phyloP scores from a whole-genome alignment of 2,113 vertebrate species.

The Dasyurus viverrinus region DNA sequence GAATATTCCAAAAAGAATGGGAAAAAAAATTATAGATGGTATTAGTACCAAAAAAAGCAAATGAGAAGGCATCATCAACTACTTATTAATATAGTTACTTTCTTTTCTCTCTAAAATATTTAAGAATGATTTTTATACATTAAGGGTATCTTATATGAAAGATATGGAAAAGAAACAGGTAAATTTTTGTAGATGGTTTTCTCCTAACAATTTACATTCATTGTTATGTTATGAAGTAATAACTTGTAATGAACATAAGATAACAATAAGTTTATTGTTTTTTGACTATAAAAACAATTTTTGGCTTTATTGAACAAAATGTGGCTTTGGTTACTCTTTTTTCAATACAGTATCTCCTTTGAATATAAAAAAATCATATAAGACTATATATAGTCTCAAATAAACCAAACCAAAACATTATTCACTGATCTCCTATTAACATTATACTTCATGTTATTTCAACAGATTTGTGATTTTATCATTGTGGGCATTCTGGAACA shows the following conservation, averaged over 20 bases:
- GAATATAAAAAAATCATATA: background rate
- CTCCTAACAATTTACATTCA: background rate
- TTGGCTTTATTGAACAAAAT: background rate
- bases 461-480: background rate
- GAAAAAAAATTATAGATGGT: background rate
- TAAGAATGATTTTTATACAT: background rate
- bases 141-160: background rate
- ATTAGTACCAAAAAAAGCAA: background rate
- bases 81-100: background rate
- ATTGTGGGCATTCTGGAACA: background rate
- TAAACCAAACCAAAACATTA: background rate
- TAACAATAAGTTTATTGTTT: background rate
- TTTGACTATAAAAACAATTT: background rate
- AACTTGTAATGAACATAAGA: background rate
- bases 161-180: background rate
- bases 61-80: background rate
- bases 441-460: background rate
- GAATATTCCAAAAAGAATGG: background rate
- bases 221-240: background rate
- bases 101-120: background rate
- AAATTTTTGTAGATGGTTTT: background rate
- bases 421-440: background rate
- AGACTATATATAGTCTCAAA: background rate
- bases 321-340: background rate
- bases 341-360: background rate